These are phyloP conservation scores for Heterotilapia buettikoferi DNA, from an alignment of 2,113 vertebrate species.

Conservation along the genomic window DNA sequence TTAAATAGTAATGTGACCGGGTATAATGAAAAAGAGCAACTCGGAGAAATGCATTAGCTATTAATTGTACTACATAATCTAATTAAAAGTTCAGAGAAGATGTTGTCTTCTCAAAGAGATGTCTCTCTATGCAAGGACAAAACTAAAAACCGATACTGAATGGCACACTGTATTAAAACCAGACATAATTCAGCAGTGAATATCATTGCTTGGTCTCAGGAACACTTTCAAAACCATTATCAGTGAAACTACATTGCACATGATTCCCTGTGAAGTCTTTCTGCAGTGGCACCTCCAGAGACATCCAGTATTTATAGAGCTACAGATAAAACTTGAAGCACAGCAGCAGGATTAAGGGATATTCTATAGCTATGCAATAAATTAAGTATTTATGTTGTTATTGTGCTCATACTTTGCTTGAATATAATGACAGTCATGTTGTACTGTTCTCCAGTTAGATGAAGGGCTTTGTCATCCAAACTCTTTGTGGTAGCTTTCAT, in stretches of 20 bases:
- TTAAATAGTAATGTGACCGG: not conserved
- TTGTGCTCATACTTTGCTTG: conserved; percentile 55
- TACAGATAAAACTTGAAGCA: conserved; percentile 23
- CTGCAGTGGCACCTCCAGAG: not conserved
- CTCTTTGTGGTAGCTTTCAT: conserved; percentile 47
- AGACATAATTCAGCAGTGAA: not conserved
- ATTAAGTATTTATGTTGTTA: conserved; percentile 47
- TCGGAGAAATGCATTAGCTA: not conserved
- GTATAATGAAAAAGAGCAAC: not conserved
- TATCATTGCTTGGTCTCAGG: not conserved
- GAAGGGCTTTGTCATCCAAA: conserved; percentile 76
- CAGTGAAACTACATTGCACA: conserved; percentile 39
- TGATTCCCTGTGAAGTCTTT: conserved; percentile 16
- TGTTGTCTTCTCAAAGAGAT: not conserved
- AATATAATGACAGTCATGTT: conserved; percentile 77
- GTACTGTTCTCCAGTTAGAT: conserved; percentile 72
- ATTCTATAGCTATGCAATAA: conserved; percentile 80
- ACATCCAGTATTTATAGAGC: not conserved
- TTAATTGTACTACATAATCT: not conserved
- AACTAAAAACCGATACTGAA: not conserved
- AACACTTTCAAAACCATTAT: not conserved
- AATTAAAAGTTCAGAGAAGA: not conserved
- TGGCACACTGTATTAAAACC: not conserved
- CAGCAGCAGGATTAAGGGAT: conserved; percentile 54
- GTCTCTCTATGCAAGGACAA: not conserved